Conservation (phyloP, 92 coral and sea anemone species). For the Parazoanthus darwini region DNA sequence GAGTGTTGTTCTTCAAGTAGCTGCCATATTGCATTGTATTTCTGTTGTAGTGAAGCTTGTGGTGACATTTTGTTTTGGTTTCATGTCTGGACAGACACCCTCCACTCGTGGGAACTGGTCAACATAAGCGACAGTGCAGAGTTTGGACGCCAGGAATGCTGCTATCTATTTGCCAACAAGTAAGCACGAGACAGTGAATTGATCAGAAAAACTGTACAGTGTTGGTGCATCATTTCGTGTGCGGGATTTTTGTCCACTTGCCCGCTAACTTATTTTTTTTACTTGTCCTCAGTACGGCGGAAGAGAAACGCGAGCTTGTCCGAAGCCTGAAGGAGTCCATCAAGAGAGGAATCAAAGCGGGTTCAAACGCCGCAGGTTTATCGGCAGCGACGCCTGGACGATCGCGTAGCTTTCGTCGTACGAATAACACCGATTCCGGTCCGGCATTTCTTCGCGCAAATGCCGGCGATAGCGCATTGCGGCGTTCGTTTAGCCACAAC, state of each 20-base stretch:
- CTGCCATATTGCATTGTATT: background rate
- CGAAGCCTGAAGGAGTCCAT: conserved; percentile 85
- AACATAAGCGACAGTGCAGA: conserved; percentile 80
- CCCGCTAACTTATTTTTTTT: background rate
- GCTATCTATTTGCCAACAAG: conserved; percentile 91
- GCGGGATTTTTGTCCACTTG: background rate
- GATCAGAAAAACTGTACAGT: background rate
- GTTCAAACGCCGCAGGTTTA: conserved; percentile 43
- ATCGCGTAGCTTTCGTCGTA: conserved; percentile 79
- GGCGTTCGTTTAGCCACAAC: conserved; percentile 88
- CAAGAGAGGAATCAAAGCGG: conserved; percentile 85
- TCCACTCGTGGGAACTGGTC: conserved; percentile 96
- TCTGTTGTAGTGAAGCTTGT: too few species aligned
- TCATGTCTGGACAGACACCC: conserved; percentile 58
- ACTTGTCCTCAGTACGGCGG: conserved; percentile 63
- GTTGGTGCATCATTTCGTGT: background rate
- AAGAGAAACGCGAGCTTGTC: conserved; percentile 82
- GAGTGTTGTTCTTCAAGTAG: background rate
- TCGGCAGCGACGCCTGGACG: conserved; percentile 50
- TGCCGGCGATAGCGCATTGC: conserved; percentile 33
- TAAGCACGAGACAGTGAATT: conserved; percentile 36
- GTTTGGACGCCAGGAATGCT: conserved; percentile 80
- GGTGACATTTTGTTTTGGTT: background rate
- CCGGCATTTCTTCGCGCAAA: conserved; percentile 52
- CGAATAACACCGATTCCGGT: conserved; percentile 62